phyloP scores from a whole-genome alignment of 1,140 invertebrate genomes.

The Bombus turneri region DNA sequence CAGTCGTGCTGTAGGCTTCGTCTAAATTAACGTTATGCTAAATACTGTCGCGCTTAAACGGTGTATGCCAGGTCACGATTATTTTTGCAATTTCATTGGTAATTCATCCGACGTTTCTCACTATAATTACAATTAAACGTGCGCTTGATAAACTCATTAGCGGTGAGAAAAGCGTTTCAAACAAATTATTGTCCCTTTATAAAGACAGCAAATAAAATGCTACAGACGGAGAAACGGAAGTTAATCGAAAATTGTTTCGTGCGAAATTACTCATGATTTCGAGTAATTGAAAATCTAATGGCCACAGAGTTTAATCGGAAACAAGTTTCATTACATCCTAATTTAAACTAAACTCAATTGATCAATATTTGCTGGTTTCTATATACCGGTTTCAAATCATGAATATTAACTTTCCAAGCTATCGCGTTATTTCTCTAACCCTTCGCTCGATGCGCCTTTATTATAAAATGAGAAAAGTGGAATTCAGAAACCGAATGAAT shows the following conservation, averaged over 20 bases:
- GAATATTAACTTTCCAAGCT: background rate
- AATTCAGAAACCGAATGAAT: background rate
- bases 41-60: conserved; percentile 16
- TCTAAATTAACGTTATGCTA: conserved; percentile 41
- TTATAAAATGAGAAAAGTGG: background rate
- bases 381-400: background rate
- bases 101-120: background rate
- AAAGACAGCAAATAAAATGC: background rate
- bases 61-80: background rate
- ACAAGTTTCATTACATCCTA: background rate
- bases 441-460: background rate
- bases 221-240: background rate
- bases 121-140: background rate
- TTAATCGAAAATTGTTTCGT: background rate
- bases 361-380: background rate
- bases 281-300: background rate
- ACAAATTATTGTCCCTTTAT: background rate
- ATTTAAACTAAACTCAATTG: background rate
- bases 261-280: background rate
- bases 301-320: background rate
- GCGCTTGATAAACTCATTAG: background rate
- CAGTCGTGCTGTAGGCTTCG: background rate
- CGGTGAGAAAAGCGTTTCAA: background rate
- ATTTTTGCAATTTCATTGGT: conserved; percentile 25
- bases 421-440: background rate